Percentiles rank a stretch among this genome's conserved stretches.
These are phyloP conservation scores for Dendrolimus houi DNA, from an alignment of 2,888 invertebrate species.

Conservation along the genomic window DNA sequence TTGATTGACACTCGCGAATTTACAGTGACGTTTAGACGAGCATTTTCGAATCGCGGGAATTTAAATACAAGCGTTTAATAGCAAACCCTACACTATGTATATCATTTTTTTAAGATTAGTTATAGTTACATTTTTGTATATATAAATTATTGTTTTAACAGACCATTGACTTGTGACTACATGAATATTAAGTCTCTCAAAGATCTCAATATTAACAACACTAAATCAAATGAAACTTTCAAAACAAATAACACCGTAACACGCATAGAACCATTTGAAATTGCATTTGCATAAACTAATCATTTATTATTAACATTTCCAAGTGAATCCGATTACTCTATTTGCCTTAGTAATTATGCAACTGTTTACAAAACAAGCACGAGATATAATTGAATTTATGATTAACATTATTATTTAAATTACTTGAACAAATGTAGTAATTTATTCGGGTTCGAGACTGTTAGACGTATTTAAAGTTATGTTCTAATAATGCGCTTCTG, in stretches of 20 bases:
- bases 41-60: too few relatives aligned
- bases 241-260: neutral
- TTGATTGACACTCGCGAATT: too few relatives aligned
- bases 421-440: too few relatives aligned
- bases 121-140: neutral
- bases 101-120: neutral
- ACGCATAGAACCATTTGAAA: conserved; percentile 5
- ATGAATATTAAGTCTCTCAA: neutral
- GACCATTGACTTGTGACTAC: neutral
- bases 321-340: conserved; percentile 38
- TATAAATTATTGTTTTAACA: neutral
- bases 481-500: too few relatives aligned
- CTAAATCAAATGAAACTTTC: conserved; percentile 3
- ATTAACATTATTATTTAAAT: conserved; percentile 7
- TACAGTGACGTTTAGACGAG: too few relatives aligned
- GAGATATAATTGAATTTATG: conserved; percentile 8
- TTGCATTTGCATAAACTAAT: conserved; percentile 20
- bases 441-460: too few relatives aligned
- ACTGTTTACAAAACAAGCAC: conserved; percentile 17
- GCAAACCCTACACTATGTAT: too few relatives aligned
- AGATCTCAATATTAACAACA: conserved; percentile 1
- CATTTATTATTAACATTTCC: conserved; percentile 25
- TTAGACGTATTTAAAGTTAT: too few relatives aligned
- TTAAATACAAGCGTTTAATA: too few relatives aligned
- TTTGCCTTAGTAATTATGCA: conserved; percentile 48